Evolutionary conservation across 2,888 invertebrate genomes (phyloP).

Genomic region (Eugnorisma glareosa): DNA sequence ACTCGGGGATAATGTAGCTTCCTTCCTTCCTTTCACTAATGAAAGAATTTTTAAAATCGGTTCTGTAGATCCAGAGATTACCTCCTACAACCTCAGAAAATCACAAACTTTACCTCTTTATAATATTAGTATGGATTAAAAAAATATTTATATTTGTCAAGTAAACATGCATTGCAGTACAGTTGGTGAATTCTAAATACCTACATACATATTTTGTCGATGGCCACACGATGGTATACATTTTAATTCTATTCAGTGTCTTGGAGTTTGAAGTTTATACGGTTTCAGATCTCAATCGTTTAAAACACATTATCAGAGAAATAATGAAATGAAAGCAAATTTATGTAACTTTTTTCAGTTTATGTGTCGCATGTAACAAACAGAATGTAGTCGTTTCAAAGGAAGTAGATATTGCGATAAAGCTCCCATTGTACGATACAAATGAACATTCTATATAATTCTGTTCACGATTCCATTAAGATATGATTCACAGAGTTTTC

Average conservation of each 20-base stretch:
- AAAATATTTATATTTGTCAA: too few relatives aligned
- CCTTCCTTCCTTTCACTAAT: too few relatives aligned
- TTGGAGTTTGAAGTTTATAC: background rate
- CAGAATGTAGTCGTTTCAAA: background rate
- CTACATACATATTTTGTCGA: background rate
- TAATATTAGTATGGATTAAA: too few relatives aligned
- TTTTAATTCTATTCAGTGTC: too few relatives aligned
- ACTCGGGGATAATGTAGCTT: too few relatives aligned
- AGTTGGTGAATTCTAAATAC: background rate
- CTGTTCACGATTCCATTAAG: background rate
- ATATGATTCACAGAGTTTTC: background rate
- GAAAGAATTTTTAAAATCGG: too few relatives aligned
- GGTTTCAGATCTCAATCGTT: background rate
- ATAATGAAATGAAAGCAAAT: background rate
- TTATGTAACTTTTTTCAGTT: background rate
- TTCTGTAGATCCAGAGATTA: too few relatives aligned
- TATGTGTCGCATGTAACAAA: background rate
- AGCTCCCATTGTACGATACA: background rate
- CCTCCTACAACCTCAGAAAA: too few relatives aligned
- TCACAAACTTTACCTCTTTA: too few relatives aligned
- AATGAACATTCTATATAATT: background rate
- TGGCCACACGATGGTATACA: background rate
- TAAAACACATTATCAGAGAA: background rate
- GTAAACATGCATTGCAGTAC: too few relatives aligned
- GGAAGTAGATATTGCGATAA: background rate